Conservation (phyloP, 1,140 invertebrate species). For the Gonioctena quinquepunctata region DNA sequence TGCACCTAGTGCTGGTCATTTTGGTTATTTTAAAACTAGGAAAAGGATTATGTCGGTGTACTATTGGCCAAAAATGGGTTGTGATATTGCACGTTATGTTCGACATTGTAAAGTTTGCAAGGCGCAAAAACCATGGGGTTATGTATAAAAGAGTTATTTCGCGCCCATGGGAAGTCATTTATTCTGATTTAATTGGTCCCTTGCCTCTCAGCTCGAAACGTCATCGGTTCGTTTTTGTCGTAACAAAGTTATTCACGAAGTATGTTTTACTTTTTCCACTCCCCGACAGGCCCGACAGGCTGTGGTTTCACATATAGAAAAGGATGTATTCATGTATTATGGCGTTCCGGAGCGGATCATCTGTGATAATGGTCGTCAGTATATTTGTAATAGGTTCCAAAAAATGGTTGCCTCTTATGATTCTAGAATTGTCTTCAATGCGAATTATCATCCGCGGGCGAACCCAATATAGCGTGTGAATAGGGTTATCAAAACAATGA, state of each 20-base stretch:
- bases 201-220: too few relatives aligned
- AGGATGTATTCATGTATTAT: conserved; percentile 24
- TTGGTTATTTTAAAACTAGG: conserved; percentile 13
- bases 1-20: conserved; percentile 20
- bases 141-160: too few relatives aligned
- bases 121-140: not conserved
- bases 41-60: not conserved
- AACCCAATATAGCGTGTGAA: too few relatives aligned
- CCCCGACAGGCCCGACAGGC: conserved; percentile 6
- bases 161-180: conserved; percentile 27
- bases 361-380: conserved; percentile 12
- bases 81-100: not conserved
- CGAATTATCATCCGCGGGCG: too few relatives aligned
- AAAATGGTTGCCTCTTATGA: conserved; percentile 10
- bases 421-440: conserved; percentile 15
- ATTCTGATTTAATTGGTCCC: conserved; percentile 9
- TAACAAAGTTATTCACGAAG: conserved; percentile 25
- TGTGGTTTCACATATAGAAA: conserved; percentile 23
- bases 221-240: too few relatives aligned
- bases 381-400: too few relatives aligned
- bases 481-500: conserved; percentile 8
- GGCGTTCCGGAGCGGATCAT: conserved; percentile 19
- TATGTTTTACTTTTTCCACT: conserved; percentile 23
- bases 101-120: not conserved
- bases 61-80: conserved; percentile 8